Percentiles rank a stretch among this genome's conserved stretches.
phyloP scores from a whole-genome alignment of 2,888 invertebrate genomes.

The Drosophila testacea region DNA sequence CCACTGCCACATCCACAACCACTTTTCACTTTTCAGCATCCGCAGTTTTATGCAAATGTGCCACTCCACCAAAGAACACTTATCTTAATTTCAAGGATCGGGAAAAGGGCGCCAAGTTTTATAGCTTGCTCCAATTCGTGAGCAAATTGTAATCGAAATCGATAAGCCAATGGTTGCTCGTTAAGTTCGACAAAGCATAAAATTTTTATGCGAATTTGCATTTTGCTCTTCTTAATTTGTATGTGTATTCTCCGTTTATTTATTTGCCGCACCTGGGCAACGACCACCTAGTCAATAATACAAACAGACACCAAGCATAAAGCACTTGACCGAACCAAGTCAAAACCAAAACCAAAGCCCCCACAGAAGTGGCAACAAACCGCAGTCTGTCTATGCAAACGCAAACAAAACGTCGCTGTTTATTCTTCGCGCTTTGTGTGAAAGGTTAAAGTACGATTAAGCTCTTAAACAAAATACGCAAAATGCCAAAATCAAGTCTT shows the following conservation, averaged over 20 bases:
- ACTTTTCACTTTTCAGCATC: constrained; percentile 8
- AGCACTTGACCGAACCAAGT: constrained; percentile 43
- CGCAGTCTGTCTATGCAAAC: constrained; percentile 44
- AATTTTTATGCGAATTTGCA: constrained; percentile 68
- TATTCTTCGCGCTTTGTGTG: constrained; percentile 10
- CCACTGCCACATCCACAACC: constrained; percentile 9
- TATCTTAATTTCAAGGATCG: constrained; percentile 54
- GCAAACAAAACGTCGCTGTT: constrained; percentile 48
- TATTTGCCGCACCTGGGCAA: constrained; percentile 55
- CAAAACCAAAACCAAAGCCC: constrained; percentile 8
- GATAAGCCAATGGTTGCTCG: constrained; percentile 61
- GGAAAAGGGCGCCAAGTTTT: constrained; percentile 39
- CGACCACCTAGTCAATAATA: constrained; percentile 37
- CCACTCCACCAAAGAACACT: constrained; percentile 37
- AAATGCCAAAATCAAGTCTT: constrained; percentile 50
- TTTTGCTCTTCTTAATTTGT: constrained; percentile 58
- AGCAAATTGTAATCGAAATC: constrained; percentile 50
- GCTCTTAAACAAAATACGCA: constrained; percentile 18
- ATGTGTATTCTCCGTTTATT: constrained; percentile 46
- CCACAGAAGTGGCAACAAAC: constrained; percentile 18
- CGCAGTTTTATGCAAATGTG: constrained; percentile 69
- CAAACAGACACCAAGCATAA: constrained; percentile 16
- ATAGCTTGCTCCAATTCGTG: constrained; percentile 30
- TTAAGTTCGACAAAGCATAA: constrained; percentile 70
- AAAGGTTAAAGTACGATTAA: constrained; percentile 67